Percentiles rank a stretch among this genome's conserved stretches.
phyloP scores from a whole-genome alignment of 2,113 vertebrate species.

The Plectropomus leopardus region DNA sequence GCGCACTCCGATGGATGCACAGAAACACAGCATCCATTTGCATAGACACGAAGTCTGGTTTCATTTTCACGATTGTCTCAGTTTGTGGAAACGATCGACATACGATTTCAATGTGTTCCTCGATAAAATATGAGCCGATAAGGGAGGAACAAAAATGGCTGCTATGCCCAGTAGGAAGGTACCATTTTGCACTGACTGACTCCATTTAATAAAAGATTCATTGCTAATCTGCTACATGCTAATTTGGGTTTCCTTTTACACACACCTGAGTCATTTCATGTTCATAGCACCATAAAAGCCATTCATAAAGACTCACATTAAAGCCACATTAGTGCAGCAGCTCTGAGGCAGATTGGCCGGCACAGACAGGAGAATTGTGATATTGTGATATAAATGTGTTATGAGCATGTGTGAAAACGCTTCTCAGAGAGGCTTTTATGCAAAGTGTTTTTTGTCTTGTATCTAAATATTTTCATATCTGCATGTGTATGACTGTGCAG shows the following conservation, averaged over 20 bases:
- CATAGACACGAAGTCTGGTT: neutral
- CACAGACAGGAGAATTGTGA: neutral
- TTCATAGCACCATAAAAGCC: neutral
- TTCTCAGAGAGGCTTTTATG: neutral
- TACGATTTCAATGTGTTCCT: neutral
- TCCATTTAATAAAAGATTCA: slow-evolving; percentile 37
- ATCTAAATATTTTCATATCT: neutral
- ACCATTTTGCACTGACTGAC: slow-evolving; percentile 41
- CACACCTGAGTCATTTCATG: neutral
- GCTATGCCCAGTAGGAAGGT: slow-evolving; percentile 15
- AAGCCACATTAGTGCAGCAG: neutral
- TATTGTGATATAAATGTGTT: slow-evolving; percentile 22
- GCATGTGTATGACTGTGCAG: slow-evolving; percentile 11
- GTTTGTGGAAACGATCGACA: neutral
- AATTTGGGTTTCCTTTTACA: neutral
- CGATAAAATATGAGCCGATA: neutral
- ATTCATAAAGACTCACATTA: neutral
- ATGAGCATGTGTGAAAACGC: slow-evolving; percentile 1
- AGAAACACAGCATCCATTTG: slow-evolving; percentile 14
- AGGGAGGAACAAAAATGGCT: slow-evolving; percentile 34
- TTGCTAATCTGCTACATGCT: neutral
- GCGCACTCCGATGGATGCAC: slow-evolving; percentile 5
- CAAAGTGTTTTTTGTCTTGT: neutral
- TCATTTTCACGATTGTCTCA: neutral
- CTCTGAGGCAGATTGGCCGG: slow-evolving; percentile 23